phyloP scores from a whole-genome alignment of 2,113 vertebrate species.

The Halcyon senegalensis region DNA sequence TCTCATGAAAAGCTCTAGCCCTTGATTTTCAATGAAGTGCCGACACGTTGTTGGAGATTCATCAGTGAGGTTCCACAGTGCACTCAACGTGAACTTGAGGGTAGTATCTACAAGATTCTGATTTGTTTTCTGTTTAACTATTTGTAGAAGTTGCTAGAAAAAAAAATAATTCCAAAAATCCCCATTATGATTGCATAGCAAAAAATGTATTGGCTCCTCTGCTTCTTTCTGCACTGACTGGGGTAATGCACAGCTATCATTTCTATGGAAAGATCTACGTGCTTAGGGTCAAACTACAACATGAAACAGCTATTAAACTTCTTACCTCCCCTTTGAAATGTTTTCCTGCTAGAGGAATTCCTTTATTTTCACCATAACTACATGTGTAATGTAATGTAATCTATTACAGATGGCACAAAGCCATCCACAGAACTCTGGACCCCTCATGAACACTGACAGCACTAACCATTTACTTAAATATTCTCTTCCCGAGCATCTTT shows the following conservation, averaged over 20 bases:
- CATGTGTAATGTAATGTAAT: too few species aligned
- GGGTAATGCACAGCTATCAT: neutral
- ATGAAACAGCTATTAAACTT: neutral
- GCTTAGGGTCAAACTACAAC: neutral
- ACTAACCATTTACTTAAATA: neutral
- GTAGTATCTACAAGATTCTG: slow-evolving; percentile 95
- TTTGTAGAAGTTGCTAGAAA: slow-evolving; percentile 95
- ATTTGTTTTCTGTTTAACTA: slow-evolving; percentile 95
- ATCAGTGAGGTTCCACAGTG: slow-evolving; percentile 98
- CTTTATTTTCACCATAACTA: neutral
- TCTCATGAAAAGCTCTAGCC: slow-evolving; percentile 95
- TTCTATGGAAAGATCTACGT: neutral
- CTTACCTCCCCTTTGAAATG: neutral
- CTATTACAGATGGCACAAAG: neutral
- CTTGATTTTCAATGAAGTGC: slow-evolving; percentile 99
- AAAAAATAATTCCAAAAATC: neutral
- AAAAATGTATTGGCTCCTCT: neutral
- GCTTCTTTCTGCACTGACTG: neutral
- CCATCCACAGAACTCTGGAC: neutral
- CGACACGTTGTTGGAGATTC: slow-evolving; percentile 98
- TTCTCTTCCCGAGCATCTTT: neutral
- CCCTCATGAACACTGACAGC: neutral
- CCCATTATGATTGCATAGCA: neutral
- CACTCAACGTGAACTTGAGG: slow-evolving; percentile 96
- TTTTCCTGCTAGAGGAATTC: neutral